phyloP scores from a whole-genome alignment of 2,113 vertebrate species.

The Phaethornis superciliosus region DNA sequence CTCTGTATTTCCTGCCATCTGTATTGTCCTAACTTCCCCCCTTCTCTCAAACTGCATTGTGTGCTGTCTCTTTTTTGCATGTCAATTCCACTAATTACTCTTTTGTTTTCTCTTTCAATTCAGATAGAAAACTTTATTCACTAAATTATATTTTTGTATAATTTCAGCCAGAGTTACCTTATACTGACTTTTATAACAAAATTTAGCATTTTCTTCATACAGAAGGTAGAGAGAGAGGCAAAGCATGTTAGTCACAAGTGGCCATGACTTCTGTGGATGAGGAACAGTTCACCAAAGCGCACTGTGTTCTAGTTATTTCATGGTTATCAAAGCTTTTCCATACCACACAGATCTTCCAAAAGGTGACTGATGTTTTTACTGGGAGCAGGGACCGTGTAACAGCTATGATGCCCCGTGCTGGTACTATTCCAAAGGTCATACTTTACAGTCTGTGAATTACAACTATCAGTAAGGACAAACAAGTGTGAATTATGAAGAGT shows the following conservation, averaged over 20 bases:
- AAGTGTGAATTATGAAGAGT: not conserved
- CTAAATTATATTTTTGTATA: not conserved
- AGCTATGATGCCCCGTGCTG: not conserved
- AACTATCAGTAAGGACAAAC: not conserved
- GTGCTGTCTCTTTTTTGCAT: not conserved
- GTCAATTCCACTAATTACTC: not conserved
- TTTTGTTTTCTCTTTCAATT: not conserved
- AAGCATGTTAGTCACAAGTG: not conserved
- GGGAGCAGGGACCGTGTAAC: not conserved
- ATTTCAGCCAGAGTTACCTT: constrained; percentile 31
- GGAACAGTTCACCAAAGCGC: not conserved
- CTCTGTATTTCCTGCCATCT: not conserved
- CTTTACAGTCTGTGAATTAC: not conserved
- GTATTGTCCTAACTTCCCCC: not conserved
- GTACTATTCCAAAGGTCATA: not conserved
- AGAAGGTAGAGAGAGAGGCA: not conserved
- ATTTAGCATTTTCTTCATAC: not conserved
- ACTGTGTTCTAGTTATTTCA: not conserved
- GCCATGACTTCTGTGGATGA: not conserved
- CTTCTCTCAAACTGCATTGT: not conserved
- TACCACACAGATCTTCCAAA: not conserved
- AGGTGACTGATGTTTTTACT: not conserved
- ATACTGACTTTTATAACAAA: not conserved
- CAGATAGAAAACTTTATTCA: constrained; percentile 21
- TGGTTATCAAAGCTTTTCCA: not conserved